Conservation (phyloP, 2,797 vertebrate genomes). For the Tangara arthus region DNA sequence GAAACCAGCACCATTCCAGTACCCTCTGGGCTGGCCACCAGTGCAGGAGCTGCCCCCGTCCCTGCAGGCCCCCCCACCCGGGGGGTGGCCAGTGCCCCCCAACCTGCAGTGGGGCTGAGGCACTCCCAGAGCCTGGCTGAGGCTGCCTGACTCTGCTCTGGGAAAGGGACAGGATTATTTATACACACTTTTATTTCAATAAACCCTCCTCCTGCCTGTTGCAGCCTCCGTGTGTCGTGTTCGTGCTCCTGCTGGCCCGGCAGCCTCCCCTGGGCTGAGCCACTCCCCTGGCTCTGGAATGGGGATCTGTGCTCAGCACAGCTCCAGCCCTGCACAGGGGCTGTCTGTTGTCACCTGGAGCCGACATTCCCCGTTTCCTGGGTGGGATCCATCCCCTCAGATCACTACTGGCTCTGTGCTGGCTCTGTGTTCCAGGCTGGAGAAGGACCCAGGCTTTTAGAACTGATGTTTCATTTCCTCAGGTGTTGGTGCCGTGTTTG, state of each 20-base stretch:
- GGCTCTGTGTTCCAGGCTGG: not conserved
- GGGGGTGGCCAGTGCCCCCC: constrained; percentile 78
- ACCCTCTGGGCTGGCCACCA: constrained; percentile 84
- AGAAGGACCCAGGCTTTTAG: not conserved
- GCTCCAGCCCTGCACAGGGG: rapidly evolving
- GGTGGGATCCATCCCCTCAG: not conserved
- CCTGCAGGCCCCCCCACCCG: constrained; percentile 82
- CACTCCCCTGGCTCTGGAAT: rapidly evolving
- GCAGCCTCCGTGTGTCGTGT: not conserved
- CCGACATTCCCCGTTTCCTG: rapidly evolving
- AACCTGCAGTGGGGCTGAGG: constrained; percentile 87
- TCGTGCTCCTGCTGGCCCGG: rapidly evolving
- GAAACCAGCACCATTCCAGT: constrained; percentile 70
- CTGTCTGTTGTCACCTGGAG: not conserved
- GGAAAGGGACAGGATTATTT: not conserved
- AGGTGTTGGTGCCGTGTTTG: rapidly evolving
- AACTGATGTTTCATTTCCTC: not conserved
- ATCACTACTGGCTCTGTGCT: rapidly evolving
- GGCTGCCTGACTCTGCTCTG: not conserved
- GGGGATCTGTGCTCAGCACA: not conserved
- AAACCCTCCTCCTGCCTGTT: rapidly evolving
- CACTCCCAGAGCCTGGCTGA: not conserved
- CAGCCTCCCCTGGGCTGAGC: not conserved
- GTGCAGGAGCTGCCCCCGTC: constrained; percentile 89
- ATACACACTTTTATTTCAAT: not conserved